phyloP scores from a whole-genome alignment of 2,797 vertebrate species.

The Tachyglossus aculeatus region DNA sequence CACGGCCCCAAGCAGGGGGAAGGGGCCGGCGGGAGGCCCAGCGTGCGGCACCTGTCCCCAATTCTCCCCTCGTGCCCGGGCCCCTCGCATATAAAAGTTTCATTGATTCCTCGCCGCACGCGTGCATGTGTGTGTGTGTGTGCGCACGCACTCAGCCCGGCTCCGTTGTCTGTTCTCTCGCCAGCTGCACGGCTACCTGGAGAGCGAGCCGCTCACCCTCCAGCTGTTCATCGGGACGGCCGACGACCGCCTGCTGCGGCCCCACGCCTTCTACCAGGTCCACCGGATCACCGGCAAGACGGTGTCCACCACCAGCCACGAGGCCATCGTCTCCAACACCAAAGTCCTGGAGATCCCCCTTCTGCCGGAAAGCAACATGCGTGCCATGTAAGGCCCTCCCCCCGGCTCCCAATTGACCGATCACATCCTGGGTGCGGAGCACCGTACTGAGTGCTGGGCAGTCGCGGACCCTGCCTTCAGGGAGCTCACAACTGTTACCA shows the following conservation, averaged over 20 bases:
- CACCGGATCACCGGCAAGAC: constrained; percentile 99
- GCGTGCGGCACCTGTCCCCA: constrained; percentile 68
- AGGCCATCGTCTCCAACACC: constrained; percentile 95
- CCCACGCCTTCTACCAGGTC: constrained; percentile 99
- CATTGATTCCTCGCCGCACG: constrained; percentile 58
- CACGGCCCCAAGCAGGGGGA: not conserved
- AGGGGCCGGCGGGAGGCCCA: constrained; percentile 19
- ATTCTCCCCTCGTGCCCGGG: constrained; percentile 69
- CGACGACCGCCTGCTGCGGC: constrained; percentile 96
- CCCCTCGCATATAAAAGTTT: constrained; percentile 65
- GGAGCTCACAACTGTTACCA: too few relatives aligned
- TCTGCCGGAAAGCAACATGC: constrained; percentile 97
- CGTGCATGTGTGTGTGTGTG: constrained; percentile 69
- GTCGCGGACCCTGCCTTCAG: too few relatives aligned
- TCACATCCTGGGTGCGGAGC: too few relatives aligned
- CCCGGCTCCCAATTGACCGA: too few relatives aligned
- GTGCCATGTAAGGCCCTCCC: constrained; percentile 87
- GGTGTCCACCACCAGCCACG: constrained; percentile 96
- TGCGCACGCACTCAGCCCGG: too few relatives aligned
- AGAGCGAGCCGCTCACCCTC: constrained; percentile 94
- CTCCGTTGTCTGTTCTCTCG: constrained; percentile 82
- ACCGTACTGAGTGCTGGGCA: too few relatives aligned
- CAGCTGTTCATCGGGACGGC: constrained; percentile 99
- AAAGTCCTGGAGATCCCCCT: constrained; percentile 94
- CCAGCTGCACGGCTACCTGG: constrained; percentile 97